phyloP scores from a whole-genome alignment of 2,797 vertebrate genomes.

The Todus mexicanus region DNA sequence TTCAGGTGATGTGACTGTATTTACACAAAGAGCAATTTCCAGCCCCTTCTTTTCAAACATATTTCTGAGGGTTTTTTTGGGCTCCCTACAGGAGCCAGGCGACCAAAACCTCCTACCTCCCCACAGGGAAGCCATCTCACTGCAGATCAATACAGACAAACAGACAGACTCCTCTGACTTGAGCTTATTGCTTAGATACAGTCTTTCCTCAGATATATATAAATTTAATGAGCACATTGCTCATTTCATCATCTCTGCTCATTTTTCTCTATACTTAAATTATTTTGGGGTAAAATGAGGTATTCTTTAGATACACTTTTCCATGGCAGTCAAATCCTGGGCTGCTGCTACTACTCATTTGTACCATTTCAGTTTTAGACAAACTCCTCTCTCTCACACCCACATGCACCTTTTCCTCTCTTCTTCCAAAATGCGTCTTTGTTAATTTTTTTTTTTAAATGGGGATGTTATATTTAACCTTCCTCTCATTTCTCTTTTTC shows the following conservation, averaged over 20 bases:
- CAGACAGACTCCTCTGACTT: background rate
- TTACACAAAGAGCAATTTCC: background rate
- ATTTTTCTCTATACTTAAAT: background rate
- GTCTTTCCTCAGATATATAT: background rate
- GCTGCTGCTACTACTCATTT: conserved; percentile 5
- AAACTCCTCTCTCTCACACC: conserved; percentile 12
- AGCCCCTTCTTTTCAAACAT: background rate
- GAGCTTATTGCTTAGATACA: background rate
- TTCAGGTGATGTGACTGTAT: background rate
- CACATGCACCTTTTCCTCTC: background rate
- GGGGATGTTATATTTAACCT: conserved; percentile 6
- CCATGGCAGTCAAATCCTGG: background rate
- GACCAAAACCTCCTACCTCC: background rate
- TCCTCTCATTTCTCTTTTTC: conserved; percentile 44
- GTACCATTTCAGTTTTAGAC: conserved; percentile 23
- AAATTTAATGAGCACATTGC: background rate
- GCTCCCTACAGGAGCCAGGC: background rate
- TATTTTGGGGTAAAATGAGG: background rate
- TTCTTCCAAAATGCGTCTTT: conserved; percentile 14
- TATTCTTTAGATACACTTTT: conserved; percentile 2
- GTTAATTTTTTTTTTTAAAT: background rate
- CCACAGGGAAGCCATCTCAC: background rate
- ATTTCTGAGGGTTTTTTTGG: background rate
- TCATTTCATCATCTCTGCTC: background rate
- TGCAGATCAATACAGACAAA: background rate